Percentiles rank a stretch among this genome's conserved stretches.
phyloP scores from a whole-genome alignment of 2,888 invertebrate species.

The Anoplius nigerrimus region DNA sequence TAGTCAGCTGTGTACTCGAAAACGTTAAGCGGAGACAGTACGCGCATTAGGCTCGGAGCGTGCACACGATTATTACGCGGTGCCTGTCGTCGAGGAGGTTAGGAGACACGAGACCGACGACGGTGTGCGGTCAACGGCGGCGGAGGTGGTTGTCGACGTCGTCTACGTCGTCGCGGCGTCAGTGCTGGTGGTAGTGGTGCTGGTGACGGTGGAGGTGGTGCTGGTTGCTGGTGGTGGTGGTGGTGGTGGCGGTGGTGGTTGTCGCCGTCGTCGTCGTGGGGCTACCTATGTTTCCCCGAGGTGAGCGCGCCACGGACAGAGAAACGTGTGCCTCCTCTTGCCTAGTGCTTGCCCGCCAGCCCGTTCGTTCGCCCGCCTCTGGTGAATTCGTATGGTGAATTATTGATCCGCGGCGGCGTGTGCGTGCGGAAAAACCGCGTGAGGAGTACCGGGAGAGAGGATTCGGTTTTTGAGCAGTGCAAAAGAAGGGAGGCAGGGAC shows the following conservation, averaged over 20 bases:
- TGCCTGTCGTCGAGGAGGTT: slow-evolving; percentile 37
- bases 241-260: too few relatives aligned
- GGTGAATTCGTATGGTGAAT: slow-evolving; percentile 67
- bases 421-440: slow-evolving; percentile 61
- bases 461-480: background rate
- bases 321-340: slow-evolving; percentile 48
- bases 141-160: too few relatives aligned
- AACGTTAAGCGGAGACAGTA: too few relatives aligned
- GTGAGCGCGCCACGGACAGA: slow-evolving; percentile 54
- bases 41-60: too few relatives aligned
- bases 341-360: slow-evolving; percentile 51
- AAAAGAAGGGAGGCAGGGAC: background rate
- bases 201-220: too few relatives aligned
- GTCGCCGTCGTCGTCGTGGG: too few relatives aligned
- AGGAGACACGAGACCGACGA: slow-evolving; percentile 32
- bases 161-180: too few relatives aligned
- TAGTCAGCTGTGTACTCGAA: too few relatives aligned
- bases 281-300: slow-evolving; percentile 19
- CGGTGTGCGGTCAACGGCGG: slow-evolving; percentile 15
- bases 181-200: slow-evolving; percentile 11
- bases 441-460: slow-evolving; percentile 19
- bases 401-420: slow-evolving; percentile 68
- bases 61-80: slow-evolving; percentile 6
- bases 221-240: too few relatives aligned
- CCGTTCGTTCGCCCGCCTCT: slow-evolving; percentile 46